Base-by-base conservation (phyloP, 2,797 vertebrate genomes). In the Odontamblyopus lacepedii region DNA sequence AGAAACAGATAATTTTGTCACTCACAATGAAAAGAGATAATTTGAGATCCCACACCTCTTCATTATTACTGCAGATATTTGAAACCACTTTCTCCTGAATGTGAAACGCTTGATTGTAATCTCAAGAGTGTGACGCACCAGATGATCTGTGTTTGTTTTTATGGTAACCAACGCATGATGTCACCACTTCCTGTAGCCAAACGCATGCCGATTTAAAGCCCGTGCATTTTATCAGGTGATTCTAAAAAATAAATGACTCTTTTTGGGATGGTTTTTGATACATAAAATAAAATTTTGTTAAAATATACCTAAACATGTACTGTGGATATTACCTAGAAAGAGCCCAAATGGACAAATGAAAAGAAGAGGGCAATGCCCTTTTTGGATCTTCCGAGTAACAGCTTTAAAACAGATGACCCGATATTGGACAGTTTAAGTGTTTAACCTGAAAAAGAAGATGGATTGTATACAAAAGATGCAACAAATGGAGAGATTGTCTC, bases 101-200 rank as follows among this genome's bases (percentile, higher is more conserved):
- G 8, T 13, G 71, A 63, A 76, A 11, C 3, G 18, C 4, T 4
- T 63, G 11, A 66, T 66, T 65, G 23, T 51, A 1, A 67, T 62
- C 38, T 70, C 7, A 5, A 32, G 67, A 23, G 63, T 0, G 1
- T 18, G 70, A 74, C 50, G 7, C 44, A 16, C 67, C 73, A 85
- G 82, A 83, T 41, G 48, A 74, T 64, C 73, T 9, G 56, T 76
- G 76, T 87, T 84, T 83, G 76, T 81, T 89, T 74, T 90, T 60
- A 75, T 63, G 67, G 82, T 69, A 77, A 72, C 71, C 60, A 16
- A 59, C 51, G 4, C 29, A 1, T 69, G 69, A 79, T 72, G 87
- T 92, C 91, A 89, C 71, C 26, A 4, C 69, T 92, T 93, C 92
- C 90, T 88, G 83, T 81, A 77, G 30, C 16, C 30, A 51, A 80